phyloP scores from a whole-genome alignment of 37 sponge, comb jelly and placozoan species.

The Lycopodina hypogea region DNA sequence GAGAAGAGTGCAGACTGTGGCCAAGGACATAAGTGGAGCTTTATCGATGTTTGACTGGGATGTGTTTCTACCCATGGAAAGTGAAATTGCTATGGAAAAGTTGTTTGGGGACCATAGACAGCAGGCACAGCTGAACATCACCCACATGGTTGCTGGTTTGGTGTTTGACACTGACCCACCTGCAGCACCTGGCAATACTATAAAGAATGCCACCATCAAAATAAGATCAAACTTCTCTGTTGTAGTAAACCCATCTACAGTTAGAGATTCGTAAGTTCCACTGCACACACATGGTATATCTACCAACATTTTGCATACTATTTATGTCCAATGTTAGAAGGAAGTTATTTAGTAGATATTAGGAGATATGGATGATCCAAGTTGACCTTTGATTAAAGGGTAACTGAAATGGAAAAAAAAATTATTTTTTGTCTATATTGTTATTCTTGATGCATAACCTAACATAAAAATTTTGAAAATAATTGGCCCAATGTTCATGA shows the following conservation, averaged over 20 bases:
- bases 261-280: conserved; percentile 47
- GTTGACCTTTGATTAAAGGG: no score
- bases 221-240: conserved; percentile 61
- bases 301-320: background rate
- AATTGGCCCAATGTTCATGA: no score
- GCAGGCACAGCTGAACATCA: conserved; percentile 41
- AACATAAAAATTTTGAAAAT: background rate
- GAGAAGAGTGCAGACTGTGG: background rate
- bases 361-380: no score
- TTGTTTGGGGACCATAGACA: conserved; percentile 15
- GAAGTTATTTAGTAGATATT: background rate
- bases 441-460: no score
- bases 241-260: conserved; percentile 48
- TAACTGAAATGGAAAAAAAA: no score
- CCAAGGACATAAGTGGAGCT: background rate
- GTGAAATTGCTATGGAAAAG: conserved; percentile 21
- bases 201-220: conserved; percentile 26
- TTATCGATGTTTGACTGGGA: conserved; percentile 60
- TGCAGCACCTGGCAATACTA: background rate
- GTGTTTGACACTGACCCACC: conserved; percentile 30
- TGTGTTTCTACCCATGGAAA: conserved; percentile 42
- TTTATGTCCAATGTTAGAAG: background rate
- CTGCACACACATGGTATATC: no score
- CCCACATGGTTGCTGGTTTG: conserved; percentile 41
- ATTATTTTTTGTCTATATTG: background rate